A percentile compares a stretch with the other conserved stretches of the same genome.
These are phyloP conservation scores for Dioctria rufipes DNA, from an alignment of 2,888 invertebrate genomes.

Conservation along the genomic window DNA sequence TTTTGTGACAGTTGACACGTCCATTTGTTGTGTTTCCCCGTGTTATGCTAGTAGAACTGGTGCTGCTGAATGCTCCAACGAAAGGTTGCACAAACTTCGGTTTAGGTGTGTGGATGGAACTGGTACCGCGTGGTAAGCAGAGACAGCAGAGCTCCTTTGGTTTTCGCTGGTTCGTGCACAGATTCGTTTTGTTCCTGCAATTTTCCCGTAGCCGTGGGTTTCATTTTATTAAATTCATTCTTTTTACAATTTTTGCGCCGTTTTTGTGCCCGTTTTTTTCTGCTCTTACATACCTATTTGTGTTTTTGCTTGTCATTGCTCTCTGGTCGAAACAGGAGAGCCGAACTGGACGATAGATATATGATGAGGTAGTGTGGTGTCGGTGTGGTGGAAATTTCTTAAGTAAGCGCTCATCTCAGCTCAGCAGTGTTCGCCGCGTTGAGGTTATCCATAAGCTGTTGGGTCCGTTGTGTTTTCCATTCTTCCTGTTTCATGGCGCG, in stretches of 20 bases:
- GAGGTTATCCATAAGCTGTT: constrained; percentile 6
- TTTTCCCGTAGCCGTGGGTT: constrained; percentile 29
- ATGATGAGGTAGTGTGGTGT: no score
- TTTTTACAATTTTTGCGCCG: constrained; percentile 17
- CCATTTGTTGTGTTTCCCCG: constrained; percentile 36
- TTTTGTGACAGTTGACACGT: constrained; percentile 7
- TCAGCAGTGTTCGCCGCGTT: background rate
- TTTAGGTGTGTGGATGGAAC: background rate
- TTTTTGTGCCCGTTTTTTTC: constrained; percentile 21
- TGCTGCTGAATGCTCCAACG: background rate
- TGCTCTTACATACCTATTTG: background rate
- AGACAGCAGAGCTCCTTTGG: background rate
- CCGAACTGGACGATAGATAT: no score
- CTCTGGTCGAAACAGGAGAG: constrained; percentile 3
- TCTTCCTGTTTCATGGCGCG: constrained; percentile 28
- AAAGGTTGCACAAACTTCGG: background rate
- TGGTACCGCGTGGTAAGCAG: background rate
- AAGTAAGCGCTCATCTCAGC: constrained; percentile 5
- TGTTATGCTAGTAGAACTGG: background rate
- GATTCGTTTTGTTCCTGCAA: constrained; percentile 32
- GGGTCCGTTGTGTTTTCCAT: constrained; percentile 30
- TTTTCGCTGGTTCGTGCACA: constrained; percentile 3
- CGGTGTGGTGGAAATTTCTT: background rate
- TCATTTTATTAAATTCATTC: constrained; percentile 41
- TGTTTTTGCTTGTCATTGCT: constrained; percentile 21